Base-by-base conservation (phyloP, 1,140 invertebrate genomes). In the Psilanteris sp. region DNA sequence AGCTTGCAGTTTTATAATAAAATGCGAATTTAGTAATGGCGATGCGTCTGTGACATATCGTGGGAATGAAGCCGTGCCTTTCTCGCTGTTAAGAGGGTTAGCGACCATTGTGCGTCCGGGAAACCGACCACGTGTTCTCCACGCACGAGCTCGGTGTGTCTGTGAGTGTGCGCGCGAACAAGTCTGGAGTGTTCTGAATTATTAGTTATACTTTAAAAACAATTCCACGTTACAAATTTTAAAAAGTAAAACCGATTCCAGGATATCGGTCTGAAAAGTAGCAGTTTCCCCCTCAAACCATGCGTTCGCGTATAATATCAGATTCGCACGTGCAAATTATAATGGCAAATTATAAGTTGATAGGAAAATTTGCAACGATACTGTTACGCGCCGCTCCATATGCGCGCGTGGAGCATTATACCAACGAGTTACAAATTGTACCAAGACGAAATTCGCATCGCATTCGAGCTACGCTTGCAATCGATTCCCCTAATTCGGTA, bases 31-130 rank as follows among this genome's bases (percentile, higher is more conserved):
- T 72, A 82, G 80, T 77, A 80, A 77, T 76, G 77, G 82, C 43
- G 72, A 64, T 43, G 70, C 54, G 76, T 72, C 62, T 64, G 52
- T 77, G 81, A 84, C 78, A 79, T 79, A 80, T 81, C 81, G 82
- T 82, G 81, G 82, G 81, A 85, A 85, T 83, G 73, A 48, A 79
- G 67, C 54, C 68, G 59, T 77, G 55, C 39, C 77, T 68, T 16
- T 39, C n/a, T n/a, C 62, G 41, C 39, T 55, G 44, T 54, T 44
- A 54, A 70, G 44, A 67, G 66, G 52, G 73, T 73, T 80, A 73
- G 70, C 70, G 70, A 64, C 70, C 70, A 73, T 73, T 64, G 70
- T 64, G 57, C 70, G 70, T 73, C 59, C 70, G 70, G 70, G 57
- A 73, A 64, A 68, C 61, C 61, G 54, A 57, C 62, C 71, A 67